Percentiles rank a stretch among this genome's conserved stretches.
These are phyloP conservation scores for Pelvicachromis taeniatus DNA, from an alignment of 2,113 vertebrate species.

Conservation along the genomic window DNA sequence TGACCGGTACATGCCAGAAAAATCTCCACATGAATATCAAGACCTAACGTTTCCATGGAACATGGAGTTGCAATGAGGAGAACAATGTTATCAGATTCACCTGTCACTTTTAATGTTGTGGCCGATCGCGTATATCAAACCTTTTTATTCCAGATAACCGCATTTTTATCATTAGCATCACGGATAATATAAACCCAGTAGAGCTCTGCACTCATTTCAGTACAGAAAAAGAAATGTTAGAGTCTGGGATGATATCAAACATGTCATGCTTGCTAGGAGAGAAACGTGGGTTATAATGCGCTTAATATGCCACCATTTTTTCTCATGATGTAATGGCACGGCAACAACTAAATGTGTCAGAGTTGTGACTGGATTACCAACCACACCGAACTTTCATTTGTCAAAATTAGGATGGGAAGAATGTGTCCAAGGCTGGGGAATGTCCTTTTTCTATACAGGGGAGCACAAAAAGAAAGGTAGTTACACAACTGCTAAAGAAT, in stretches of 20 bases:
- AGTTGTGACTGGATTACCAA: neutral
- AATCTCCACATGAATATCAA: neutral
- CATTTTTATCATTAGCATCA: neutral
- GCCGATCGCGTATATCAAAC: neutral
- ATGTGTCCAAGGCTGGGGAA: neutral
- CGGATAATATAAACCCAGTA: neutral
- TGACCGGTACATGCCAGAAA: neutral
- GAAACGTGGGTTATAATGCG: conserved; percentile 11
- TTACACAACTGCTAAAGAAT: neutral
- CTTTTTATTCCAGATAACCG: neutral
- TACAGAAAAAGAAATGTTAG: neutral
- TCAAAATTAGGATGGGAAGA: neutral
- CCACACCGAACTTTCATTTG: neutral
- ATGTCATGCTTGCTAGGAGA: neutral
- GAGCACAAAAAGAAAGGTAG: neutral
- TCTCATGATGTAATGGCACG: conserved; percentile 27
- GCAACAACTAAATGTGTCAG: conserved; percentile 9
- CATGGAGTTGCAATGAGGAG: neutral
- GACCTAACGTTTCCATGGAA: neutral
- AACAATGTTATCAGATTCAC: neutral
- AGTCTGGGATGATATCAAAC: neutral
- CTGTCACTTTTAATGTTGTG: neutral
- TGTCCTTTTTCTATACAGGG: neutral
- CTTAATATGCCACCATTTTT: conserved; percentile 1
- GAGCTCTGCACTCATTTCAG: neutral